Base-by-base conservation (phyloP, 2,888 invertebrate genomes). In the Apantesis nais region DNA sequence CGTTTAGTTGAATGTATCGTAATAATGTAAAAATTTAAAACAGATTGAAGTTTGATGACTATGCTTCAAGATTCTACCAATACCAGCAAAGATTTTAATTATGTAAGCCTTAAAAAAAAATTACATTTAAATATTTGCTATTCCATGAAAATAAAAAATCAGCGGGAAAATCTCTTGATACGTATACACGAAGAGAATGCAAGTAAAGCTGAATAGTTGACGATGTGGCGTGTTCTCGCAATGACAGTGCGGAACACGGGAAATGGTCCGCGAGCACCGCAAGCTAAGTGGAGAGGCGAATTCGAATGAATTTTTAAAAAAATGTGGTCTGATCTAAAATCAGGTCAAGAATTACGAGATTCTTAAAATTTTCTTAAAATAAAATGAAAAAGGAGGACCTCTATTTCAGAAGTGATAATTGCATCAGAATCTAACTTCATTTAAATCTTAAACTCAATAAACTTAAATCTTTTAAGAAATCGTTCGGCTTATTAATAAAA, bases 191-290 rank as follows among this genome's bases (percentile, higher is more conserved):
- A 72, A 72, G 74, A 76, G 79, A 81, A 83, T 76, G 80, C 67
- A 74, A 62, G 72, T 41, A 19, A 52, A 74, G 71, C 74, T 79
- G 79, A 79, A 82, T 80, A 76, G 80, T 81, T 80, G 80, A 80
- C 81, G 83, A 74, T 77, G 83, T 80, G 83, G 81, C 85, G 82
- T 83, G 83, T 83, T 75, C 80, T 78, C 74, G 73, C 78, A 80
- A 73, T 80, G 86, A 84, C 83, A 82, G 80, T 76, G 78, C 78
- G 79, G 74, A 83, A 79, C 78, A 78, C 76, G 80, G 86, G 83
- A 87, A 86, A 86, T 84, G 85, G 82, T 69, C 71, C 66, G 70
- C 66, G 72, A 52, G 66, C 78, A 82, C 77, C 66, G 31, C 77
- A 79, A 81, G 74, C 52, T 62, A 68, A 31, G 67, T 25, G 71